These are phyloP conservation scores for Mungos mungo DNA, from an alignment of 2,113 vertebrate genomes.

Conservation along the genomic window DNA sequence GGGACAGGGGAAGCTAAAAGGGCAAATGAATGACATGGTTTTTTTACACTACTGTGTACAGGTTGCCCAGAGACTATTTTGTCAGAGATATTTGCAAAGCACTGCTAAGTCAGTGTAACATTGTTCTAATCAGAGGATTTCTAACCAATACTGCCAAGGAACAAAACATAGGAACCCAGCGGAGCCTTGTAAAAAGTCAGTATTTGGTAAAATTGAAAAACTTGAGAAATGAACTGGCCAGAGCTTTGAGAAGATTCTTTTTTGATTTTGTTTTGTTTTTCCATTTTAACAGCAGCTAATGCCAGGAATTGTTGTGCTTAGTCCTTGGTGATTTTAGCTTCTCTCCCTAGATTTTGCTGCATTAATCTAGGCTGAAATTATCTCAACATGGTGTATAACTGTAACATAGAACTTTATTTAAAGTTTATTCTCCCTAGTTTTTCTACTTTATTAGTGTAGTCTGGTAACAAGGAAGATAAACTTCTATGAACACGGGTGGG, in stretches of 20 bases:
- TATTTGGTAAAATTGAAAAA: neutral
- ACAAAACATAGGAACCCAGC: neutral
- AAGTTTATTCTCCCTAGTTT: neutral
- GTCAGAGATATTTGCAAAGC: neutral
- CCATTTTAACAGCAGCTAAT: neutral
- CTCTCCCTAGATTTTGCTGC: neutral
- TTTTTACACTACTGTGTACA: neutral
- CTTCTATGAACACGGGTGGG: neutral
- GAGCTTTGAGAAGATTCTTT: neutral
- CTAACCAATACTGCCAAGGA: neutral
- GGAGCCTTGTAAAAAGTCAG: neutral
- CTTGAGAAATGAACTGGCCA: neutral
- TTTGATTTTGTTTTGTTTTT: neutral
- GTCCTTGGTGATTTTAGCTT: neutral
- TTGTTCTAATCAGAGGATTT: constrained; percentile 5
- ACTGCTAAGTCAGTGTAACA: neutral
- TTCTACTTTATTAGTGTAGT: neutral
- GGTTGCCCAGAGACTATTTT: neutral
- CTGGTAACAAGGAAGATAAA: neutral
- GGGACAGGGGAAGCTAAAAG: fast-evolving
- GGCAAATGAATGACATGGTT: neutral
- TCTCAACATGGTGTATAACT: neutral
- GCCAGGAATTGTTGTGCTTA: neutral
- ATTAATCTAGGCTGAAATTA: neutral
- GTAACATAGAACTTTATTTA: neutral